These are phyloP conservation scores for Synergus gifuensis DNA, from an alignment of 2,888 invertebrate species.

Conservation along the genomic window DNA sequence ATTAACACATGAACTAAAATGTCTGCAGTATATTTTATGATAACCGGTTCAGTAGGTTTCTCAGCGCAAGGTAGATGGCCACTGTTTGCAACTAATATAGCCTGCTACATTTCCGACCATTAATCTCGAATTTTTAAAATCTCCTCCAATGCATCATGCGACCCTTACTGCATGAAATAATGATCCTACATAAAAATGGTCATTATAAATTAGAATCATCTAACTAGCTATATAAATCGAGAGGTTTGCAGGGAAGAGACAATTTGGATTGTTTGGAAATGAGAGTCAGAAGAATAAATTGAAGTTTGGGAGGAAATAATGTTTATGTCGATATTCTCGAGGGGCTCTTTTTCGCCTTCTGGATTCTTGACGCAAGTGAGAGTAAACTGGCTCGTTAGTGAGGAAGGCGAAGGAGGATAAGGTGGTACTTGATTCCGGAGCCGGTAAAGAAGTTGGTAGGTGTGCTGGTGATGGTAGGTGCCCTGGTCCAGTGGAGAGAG, in stretches of 20 bases:
- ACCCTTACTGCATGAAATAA: background rate
- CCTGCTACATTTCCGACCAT: slow-evolving; percentile 33
- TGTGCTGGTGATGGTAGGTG: slow-evolving; percentile 46
- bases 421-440: slow-evolving; percentile 52
- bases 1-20: slow-evolving; percentile 41
- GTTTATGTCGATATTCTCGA: background rate
- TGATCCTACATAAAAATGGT: background rate
- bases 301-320: background rate
- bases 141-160: slow-evolving; percentile 6
- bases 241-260: too few species aligned
- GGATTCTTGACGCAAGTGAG: slow-evolving; percentile 22
- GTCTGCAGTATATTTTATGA: slow-evolving; percentile 39
- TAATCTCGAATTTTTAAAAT: slow-evolving; percentile 22
- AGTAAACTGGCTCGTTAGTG: slow-evolving; percentile 57
- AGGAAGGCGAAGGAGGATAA: slow-evolving; percentile 12
- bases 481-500: slow-evolving; percentile 46
- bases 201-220: background rate
- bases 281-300: background rate
- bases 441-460: slow-evolving; percentile 48
- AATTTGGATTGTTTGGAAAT: background rate
- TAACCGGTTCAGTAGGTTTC: slow-evolving; percentile 41
- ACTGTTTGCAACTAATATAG: slow-evolving; percentile 28
- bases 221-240: background rate
- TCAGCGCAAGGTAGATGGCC: slow-evolving; percentile 36
- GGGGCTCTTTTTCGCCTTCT: background rate